Evolutionary conservation across 2,113 vertebrate genomes (phyloP), one percentile per base, ranked within the genome.

Genomic region (Oenanthe oenanthe): DNA sequence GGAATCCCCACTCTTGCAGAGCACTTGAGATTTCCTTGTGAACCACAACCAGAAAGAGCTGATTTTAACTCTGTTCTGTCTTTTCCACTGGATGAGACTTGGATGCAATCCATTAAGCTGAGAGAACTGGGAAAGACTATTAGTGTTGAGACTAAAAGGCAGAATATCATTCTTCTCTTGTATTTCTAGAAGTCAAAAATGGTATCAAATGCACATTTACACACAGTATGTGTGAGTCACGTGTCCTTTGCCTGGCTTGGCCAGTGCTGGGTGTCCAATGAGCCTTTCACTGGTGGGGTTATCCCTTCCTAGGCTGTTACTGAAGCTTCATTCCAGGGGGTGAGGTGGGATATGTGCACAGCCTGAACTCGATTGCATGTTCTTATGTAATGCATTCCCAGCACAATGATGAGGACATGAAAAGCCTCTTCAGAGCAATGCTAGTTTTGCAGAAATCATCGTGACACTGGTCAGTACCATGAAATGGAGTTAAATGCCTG

Each of bases 361-460:
- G 4, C 22, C 45, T 70, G 24, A 68, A 32, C 31, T 26, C 0
- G 0, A 2, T 9, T 51, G 36, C n/a, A 10, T 36, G 13, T 38
- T 32, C 10, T 61, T 60, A 24, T 0, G 0, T 50, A 4, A 10
- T 58, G 25, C 31, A 12, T 32, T 71, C 29, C 34, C 7, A 22
- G 7, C 17, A 24, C 9, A 24, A 3, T 1, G 1, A 3, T n/a
- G 60, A 53, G 8, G 31, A 42, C 29, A 4, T 0, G 0, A 32
- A 58, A 45, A 70, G 12, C 32, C 22, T 25, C 32, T 62, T 12
- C 34, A 31, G 34, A 43, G 21, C 18, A 48, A 4, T 24, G 11
- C 32, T 19, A 11, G 9, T 3, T 3, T n/a, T 83, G 62, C 21
- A 31, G n/a, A 61, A 47, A 12, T 21, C 20, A 10, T 26, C 0